Evolutionary conservation across 2,797 vertebrate genomes (phyloP).

Genomic region (Ctenosaura bakeri): DNA sequence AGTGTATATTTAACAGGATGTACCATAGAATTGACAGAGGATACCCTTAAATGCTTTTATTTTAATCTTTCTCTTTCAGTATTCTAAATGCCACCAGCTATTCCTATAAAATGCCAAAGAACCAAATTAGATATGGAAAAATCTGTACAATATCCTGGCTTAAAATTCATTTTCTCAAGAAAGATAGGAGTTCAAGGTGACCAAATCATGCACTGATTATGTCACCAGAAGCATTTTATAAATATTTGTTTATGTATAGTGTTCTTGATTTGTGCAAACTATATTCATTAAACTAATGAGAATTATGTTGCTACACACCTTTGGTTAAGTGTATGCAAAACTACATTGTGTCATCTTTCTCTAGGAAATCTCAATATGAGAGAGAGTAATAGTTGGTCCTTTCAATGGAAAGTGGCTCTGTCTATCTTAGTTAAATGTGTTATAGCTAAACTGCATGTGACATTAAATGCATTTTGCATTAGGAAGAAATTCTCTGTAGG

Average conservation of each 20-base stretch:
- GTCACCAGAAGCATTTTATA: slow-evolving; percentile 5
- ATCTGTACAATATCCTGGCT: not conserved
- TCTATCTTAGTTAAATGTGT: not conserved
- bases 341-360: too few species aligned
- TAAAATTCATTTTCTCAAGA: not conserved
- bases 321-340: not conserved
- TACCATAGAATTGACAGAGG: not conserved
- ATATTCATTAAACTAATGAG: not conserved
- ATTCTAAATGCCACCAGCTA: not conserved
- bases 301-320: not conserved
- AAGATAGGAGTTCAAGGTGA: not conserved
- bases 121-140: not conserved
- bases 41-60: slow-evolving; percentile 5
- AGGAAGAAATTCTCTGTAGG: not conserved
- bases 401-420: not conserved
- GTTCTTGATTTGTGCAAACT: not conserved
- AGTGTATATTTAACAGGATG: not conserved
- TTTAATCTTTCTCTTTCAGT: slow-evolving; percentile 1
- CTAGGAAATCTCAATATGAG: not conserved
- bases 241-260: not conserved
- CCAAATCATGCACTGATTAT: slow-evolving; percentile 27
- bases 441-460: not conserved
- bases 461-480: not conserved
- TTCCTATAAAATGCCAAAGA: not conserved
- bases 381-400: not conserved